A percentile compares a stretch with the other conserved stretches of the same genome.
These are phyloP conservation scores for Calidris pugnax DNA, from an alignment of 2,113 vertebrate genomes.

Conservation along the genomic window DNA sequence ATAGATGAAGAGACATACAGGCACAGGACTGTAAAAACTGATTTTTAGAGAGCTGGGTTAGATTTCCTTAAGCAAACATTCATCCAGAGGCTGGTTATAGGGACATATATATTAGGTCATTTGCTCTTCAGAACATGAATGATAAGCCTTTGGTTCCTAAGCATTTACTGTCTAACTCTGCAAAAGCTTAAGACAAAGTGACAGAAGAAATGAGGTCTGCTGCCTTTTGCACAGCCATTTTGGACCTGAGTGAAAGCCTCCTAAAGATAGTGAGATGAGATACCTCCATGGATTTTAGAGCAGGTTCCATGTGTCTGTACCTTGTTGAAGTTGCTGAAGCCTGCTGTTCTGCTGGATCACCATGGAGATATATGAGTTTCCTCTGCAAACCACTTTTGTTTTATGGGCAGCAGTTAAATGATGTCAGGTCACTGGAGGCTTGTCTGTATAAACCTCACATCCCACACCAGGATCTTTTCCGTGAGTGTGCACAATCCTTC, in stretches of 20 bases:
- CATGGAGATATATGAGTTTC: neutral
- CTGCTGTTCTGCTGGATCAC: neutral
- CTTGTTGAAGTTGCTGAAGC: neutral
- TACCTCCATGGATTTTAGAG: neutral
- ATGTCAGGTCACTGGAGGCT: neutral
- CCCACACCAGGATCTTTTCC: neutral
- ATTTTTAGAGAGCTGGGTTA: neutral
- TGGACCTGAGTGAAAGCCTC: neutral
- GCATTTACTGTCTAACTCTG: fast-evolving
- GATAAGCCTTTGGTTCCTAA: neutral
- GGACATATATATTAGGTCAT: neutral
- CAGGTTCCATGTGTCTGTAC: neutral
- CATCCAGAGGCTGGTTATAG: neutral
- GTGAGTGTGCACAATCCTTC: neutral
- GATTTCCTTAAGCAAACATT: slow-evolving; percentile 9
- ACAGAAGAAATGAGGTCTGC: neutral
- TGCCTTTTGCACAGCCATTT: neutral
- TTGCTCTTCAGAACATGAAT: neutral
- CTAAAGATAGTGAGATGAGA: neutral
- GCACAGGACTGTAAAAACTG: neutral
- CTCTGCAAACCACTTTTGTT: neutral
- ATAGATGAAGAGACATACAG: neutral
- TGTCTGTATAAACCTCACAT: neutral
- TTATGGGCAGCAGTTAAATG: neutral
- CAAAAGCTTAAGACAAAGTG: neutral